Evolutionary conservation across 2,888 invertebrate species (phyloP).

Genomic region (Argyra leucocephala): DNA sequence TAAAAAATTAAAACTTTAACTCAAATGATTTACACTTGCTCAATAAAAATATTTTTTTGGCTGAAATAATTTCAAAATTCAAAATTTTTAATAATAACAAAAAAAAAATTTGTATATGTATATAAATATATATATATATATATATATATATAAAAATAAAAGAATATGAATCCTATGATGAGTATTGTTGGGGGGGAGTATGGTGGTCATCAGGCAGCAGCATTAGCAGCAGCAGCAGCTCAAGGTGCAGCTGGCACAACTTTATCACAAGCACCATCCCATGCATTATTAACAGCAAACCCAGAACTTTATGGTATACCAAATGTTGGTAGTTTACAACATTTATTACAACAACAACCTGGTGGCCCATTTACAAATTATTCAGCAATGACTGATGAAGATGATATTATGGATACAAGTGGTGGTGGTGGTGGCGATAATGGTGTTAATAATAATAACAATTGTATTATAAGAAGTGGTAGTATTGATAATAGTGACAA

Average conservation of each 20-base stretch:
- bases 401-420: slow-evolving; percentile 23
- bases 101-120: no score
- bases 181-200: slow-evolving; percentile 44
- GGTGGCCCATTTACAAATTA: slow-evolving; percentile 38
- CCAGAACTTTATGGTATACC: slow-evolving; percentile 40
- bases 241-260: slow-evolving; percentile 25
- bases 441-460: slow-evolving; percentile 21
- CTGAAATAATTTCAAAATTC: slow-evolving; percentile 14
- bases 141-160: slow-evolving; percentile 24
- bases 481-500: slow-evolving; percentile 27
- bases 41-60: slow-evolving; percentile 12
- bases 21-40: slow-evolving; percentile 13
- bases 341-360: slow-evolving; percentile 39
- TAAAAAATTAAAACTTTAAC: slow-evolving; percentile 16
- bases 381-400: slow-evolving; percentile 35
- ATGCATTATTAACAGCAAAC: slow-evolving; percentile 35
- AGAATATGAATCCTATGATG: slow-evolving; percentile 45
- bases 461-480: slow-evolving; percentile 19
- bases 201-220: slow-evolving; percentile 37
- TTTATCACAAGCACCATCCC: slow-evolving; percentile 30
- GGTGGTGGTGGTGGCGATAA: slow-evolving; percentile 22
- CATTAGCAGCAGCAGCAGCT: slow-evolving; percentile 25
- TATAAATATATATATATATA: no score
- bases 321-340: slow-evolving; percentile 40
- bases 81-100: slow-evolving; percentile 11